phyloP scores from a whole-genome alignment of 2,888 invertebrate species.

The Cheilosia grossa region DNA sequence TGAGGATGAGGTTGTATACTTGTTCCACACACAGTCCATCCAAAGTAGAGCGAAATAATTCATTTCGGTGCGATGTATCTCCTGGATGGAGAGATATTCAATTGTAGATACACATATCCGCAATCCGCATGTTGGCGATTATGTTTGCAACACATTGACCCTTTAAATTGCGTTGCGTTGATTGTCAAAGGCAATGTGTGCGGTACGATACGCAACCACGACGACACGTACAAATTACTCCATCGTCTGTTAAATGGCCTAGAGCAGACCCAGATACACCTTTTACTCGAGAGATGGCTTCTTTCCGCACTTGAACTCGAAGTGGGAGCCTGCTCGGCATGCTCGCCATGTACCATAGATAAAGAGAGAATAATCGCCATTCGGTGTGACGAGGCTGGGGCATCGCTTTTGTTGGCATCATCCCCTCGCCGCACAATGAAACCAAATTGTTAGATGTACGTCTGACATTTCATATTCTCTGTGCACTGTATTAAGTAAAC shows the following conservation, averaged over 20 bases:
- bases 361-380: slow-evolving; percentile 54
- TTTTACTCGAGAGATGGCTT: not conserved
- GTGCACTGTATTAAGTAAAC: slow-evolving; percentile 28
- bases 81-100: not conserved
- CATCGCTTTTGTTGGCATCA: slow-evolving; percentile 26
- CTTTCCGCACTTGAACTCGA: not conserved
- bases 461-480: slow-evolving; percentile 40
- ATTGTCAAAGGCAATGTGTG: not conserved
- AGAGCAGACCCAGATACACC: slow-evolving; percentile 38
- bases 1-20: not conserved
- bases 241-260: slow-evolving; percentile 63
- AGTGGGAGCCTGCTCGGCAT: slow-evolving; percentile 34
- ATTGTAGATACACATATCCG: not conserved
- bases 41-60: not conserved
- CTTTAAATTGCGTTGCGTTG: not conserved
- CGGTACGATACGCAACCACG: not conserved
- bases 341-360: slow-evolving; percentile 59
- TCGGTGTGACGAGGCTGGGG: slow-evolving; percentile 39
- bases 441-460: slow-evolving; percentile 38
- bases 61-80: not conserved
- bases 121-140: not conserved
- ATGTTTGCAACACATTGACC: not conserved
- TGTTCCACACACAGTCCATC: not conserved
- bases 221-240: slow-evolving; percentile 60
- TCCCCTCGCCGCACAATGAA: slow-evolving; percentile 29